Evolutionary conservation across 2,113 vertebrate genomes (phyloP), one percentile per base, ranked within the genome.

Genomic region (Psettodes erumei): DNA sequence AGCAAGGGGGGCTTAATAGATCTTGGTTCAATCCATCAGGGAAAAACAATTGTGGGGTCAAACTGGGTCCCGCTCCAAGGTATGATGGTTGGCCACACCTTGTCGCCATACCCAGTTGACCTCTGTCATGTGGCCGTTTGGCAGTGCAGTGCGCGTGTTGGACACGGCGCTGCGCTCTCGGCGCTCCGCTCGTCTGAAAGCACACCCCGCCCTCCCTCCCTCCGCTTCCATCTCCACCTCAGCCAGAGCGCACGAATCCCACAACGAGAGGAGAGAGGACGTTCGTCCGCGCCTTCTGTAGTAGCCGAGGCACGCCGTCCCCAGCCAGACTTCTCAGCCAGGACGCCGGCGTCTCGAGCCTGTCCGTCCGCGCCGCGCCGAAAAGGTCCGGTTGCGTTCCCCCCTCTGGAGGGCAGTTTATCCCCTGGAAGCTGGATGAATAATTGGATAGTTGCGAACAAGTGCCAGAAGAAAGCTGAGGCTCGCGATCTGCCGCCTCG

Each of bases 101-200:
- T 27, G 68, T 15, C 60, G 77, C 68, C 80, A 62, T n/a, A n/a
- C 70, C 73, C 78, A 48, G 51, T 19, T 68, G 56, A 13, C 33
- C 43, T 37, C 23, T 13, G 28, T 33, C 23, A 1, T 25, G 61
- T 58, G 45, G 30, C 64, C 77, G 23, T 16, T 50, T 67, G 76
- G 27, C 63, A n/a, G 74, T 90, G 90, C 87, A 89, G 86, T 87
- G 86, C 89, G 89, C 87, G 86, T 83, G 75, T 77, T 69, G 89
- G 88, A 89, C 90, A 37, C 91, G 81, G 75, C 82, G 85, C 84
- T 83, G 87, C 88, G 90, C 91, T 91, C 88, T 86, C 77, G 66
- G 60, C 83, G 87, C 83, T 85, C 63, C 63, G 45, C 62, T 67
- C 72, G 25, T 59, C 67, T 35, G 55, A 53, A 18, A 56, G 45